Conservation (phyloP, 2,797 vertebrate genomes). For the Crax fasciolata region DNA sequence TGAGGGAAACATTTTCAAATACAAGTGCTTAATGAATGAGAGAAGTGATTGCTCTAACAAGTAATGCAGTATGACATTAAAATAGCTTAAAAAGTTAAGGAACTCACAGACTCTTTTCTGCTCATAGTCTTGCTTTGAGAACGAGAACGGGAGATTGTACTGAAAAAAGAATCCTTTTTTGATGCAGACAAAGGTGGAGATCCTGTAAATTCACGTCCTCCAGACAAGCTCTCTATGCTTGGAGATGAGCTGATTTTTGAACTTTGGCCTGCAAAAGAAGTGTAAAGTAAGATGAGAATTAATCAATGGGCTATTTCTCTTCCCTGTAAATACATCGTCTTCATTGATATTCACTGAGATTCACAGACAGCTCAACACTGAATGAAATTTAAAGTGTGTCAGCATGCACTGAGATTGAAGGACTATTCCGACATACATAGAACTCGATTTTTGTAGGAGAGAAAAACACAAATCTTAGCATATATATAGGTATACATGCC, state of each 20-base stretch:
- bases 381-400: conserved; percentile 31
- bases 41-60: not conserved
- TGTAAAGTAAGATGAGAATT: conserved; percentile 45
- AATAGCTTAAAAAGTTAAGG: not conserved
- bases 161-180: conserved; percentile 97
- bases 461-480: not conserved
- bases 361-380: conserved; percentile 26
- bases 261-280: conserved; percentile 87
- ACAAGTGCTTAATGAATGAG: not conserved
- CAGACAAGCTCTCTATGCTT: conserved; percentile 93
- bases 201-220: conserved; percentile 87
- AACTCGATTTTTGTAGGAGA: not conserved
- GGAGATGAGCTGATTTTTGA: conserved; percentile 93
- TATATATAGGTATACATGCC: not conserved
- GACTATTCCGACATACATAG: not conserved
- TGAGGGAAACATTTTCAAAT: conserved; percentile 18
- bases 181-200: conserved; percentile 94
- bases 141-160: conserved; percentile 93
- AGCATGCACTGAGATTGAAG: not conserved
- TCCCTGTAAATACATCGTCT: not conserved
- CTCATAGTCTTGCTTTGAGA: conserved; percentile 96
- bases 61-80: not conserved
- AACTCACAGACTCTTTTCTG: conserved; percentile 92
- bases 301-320: not conserved
- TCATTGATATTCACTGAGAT: not conserved